Percentiles rank a stretch among this genome's conserved stretches.
These are phyloP conservation scores for Platysteira castanea DNA, from an alignment of 2,113 vertebrate species.

Conservation along the genomic window DNA sequence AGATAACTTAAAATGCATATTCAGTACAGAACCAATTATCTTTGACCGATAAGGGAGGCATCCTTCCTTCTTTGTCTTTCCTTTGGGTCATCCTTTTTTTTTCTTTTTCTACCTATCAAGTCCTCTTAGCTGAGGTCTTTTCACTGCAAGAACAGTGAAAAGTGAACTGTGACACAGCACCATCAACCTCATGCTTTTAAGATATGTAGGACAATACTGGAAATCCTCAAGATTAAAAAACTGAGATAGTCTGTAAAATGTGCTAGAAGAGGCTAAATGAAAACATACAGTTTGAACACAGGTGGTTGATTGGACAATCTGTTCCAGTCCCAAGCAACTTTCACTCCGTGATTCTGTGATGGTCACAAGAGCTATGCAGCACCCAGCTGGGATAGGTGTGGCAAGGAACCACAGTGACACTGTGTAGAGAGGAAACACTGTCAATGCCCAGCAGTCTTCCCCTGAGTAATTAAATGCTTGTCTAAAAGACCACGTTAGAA, in stretches of 20 bases:
- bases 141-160: not conserved
- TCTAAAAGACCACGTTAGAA: not conserved
- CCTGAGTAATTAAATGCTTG: not conserved
- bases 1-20: not conserved
- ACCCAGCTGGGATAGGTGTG: not conserved
- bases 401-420: not conserved
- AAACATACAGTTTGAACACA: not conserved
- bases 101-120: not conserved
- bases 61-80: not conserved
- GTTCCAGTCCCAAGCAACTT: not conserved
- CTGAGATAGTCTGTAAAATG: not conserved
- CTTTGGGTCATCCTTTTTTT: not conserved
- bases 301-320: rapidly evolving
- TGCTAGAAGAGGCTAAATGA: not conserved
- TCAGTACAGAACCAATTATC: constrained; percentile 2
- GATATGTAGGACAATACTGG: not conserved
- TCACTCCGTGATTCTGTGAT: not conserved
- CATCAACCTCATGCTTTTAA: not conserved
- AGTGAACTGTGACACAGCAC: not conserved
- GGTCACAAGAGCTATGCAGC: not conserved
- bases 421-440: not conserved
- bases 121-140: not conserved
- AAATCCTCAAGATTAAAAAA: not conserved
- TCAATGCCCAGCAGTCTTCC: not conserved
- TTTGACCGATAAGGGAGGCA: not conserved